phyloP scores from a whole-genome alignment of 2,113 vertebrate species.

The Pedetes capensis region DNA sequence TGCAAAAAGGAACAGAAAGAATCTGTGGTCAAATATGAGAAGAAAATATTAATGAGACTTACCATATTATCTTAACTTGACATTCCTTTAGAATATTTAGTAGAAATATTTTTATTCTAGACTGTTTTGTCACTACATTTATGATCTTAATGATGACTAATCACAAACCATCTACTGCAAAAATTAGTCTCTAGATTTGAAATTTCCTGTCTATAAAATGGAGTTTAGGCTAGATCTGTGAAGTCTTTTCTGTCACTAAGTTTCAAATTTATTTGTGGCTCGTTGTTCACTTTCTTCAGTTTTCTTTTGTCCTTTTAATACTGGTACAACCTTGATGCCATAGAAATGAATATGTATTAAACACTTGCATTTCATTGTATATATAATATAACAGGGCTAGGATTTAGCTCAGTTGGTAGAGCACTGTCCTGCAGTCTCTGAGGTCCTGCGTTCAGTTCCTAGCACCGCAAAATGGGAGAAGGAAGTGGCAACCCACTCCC shows the following conservation, averaged over 20 bases:
- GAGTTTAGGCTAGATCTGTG: background rate
- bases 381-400: background rate
- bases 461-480: too few relatives aligned
- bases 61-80: background rate
- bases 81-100: background rate
- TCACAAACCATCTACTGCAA: background rate
- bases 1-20: background rate
- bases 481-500: too few relatives aligned
- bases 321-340: background rate
- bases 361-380: background rate
- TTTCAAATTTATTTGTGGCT: background rate
- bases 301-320: background rate
- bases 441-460: too few relatives aligned
- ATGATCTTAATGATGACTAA: background rate
- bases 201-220: background rate
- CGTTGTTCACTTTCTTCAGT: background rate
- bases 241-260: background rate
- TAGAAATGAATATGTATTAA: background rate
- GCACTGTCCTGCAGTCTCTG: too few relatives aligned
- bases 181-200: background rate
- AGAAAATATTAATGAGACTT: background rate
- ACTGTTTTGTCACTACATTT: background rate
- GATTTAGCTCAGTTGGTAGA: too few relatives aligned
- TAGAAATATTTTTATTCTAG: background rate
- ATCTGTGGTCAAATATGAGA: background rate